A percentile compares a stretch with the other conserved stretches of the same genome.
These are phyloP conservation scores for Sylvilagus bachmani DNA, from an alignment of 2,113 vertebrate genomes.

Conservation along the genomic window DNA sequence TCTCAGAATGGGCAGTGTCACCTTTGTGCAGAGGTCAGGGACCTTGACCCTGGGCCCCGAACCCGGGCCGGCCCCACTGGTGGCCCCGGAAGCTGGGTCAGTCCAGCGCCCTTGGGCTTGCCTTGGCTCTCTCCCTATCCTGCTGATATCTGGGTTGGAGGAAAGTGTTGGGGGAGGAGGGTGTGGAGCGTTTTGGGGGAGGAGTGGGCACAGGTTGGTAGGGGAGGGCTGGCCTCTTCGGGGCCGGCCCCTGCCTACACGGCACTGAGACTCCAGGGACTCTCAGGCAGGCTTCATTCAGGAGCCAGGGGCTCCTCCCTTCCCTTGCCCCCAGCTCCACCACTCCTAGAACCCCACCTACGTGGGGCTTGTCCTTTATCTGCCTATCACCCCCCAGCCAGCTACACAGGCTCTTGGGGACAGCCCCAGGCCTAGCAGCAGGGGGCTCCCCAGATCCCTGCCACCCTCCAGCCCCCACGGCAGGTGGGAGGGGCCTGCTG, in stretches of 20 bases:
- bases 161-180: not conserved
- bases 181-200: not conserved
- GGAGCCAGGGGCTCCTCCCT: not conserved
- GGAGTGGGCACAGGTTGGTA: not conserved
- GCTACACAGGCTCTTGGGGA: not conserved
- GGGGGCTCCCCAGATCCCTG: not conserved
- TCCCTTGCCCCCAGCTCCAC: not conserved
- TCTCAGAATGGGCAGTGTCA: not conserved
- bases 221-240: no score
- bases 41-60: not conserved
- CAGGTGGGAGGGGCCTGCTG: not conserved
- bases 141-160: not conserved
- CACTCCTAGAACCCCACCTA: not conserved
- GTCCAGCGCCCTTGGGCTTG: not conserved
- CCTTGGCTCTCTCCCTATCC: not conserved
- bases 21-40: not conserved
- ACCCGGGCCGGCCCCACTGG: not conserved
- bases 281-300: constrained; percentile 64
- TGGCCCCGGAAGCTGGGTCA: not conserved
- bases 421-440: not conserved
- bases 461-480: no score
- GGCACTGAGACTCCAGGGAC: not conserved
- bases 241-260: no score
- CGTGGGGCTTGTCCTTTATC: constrained; percentile 48
- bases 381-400: not conserved